phyloP scores from a whole-genome alignment of 2,113 vertebrate species.

The Butorides virescens region DNA sequence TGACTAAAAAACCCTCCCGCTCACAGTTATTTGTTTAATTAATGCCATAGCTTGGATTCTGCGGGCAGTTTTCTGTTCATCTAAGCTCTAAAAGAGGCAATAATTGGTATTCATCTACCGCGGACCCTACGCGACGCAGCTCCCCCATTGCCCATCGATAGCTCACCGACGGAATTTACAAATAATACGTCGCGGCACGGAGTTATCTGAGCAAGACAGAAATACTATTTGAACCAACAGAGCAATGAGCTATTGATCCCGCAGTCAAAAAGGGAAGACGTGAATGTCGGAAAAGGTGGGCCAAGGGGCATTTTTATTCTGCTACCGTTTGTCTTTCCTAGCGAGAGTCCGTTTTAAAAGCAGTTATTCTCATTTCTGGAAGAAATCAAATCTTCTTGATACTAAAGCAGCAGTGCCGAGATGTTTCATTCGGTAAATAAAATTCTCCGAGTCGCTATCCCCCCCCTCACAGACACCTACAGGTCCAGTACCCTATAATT shows the following conservation, averaged over 20 bases:
- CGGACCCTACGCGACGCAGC: background rate
- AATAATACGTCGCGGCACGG: background rate
- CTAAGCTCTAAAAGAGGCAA: background rate
- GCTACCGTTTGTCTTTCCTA: conserved; percentile 38
- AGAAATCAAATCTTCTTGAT: background rate
- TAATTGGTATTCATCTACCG: background rate
- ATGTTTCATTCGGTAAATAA: background rate
- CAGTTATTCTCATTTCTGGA: conserved; percentile 24
- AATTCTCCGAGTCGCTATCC: background rate
- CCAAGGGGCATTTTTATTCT: conserved; percentile 35
- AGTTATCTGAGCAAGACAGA: conserved; percentile 52
- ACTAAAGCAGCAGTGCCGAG: background rate
- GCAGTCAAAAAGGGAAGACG: background rate
- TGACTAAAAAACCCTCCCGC: background rate
- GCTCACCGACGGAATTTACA: background rate
- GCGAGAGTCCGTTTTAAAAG: conserved; percentile 31
- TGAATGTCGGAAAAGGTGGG: background rate
- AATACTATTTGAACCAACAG: conserved; percentile 16
- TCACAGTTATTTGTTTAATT: background rate
- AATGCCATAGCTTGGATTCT: background rate
- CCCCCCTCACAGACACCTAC: background rate
- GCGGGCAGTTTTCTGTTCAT: background rate
- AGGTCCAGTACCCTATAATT: background rate
- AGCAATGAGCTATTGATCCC: conserved; percentile 51
- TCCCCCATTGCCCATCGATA: background rate